Base-by-base conservation (phyloP, 2,888 invertebrate genomes). In the Seira musarum region DNA sequence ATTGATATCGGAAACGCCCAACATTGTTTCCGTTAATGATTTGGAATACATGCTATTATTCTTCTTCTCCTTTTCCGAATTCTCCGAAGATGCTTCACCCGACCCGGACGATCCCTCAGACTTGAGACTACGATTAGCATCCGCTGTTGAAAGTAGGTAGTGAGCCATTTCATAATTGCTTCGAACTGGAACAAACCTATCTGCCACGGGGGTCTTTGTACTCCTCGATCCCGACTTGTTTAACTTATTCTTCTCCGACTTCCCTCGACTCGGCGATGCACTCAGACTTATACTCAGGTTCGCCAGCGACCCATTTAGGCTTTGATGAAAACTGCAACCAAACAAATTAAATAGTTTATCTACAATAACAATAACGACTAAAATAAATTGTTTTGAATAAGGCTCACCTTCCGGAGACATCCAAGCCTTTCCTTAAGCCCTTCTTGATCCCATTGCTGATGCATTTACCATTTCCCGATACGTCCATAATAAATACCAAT, bases 101-200 rank as follows among this genome's bases (percentile, higher is more conserved):
- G 57, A 57, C 1, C 19, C 70, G 35, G 70, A 61, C 15, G 64
- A 60, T 10, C 57, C 53, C 2, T 21, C 77, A 25, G 66, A 68
- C 61, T 65, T 83, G n/a, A 53, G 66, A 21, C 60, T 78, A 35
- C 65, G 65, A 72, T 81, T 77, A n/a, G 66, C 77, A 2, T 71
- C 78, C 2, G 78, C 72, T 15, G 65, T 76, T 65, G 82, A 80
- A 19, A 86, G 81, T 2, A 86, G 80, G 71, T 86, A 86, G 49
- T 84, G 81, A 15, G 86, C 85, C 85, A 86, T 85, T 70, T 86
- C 86, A 64, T 85, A 84, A 80, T 85, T 86, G 25, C 83, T 83
- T 21, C 85, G 67, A 66, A 85, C 86, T 3, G 86, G 79, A n/a
- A 86, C 85, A 75, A 86, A 86, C 65, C 86, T 35, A 75, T 86